These are phyloP conservation scores for Dolichomitus sp. DNA, from an alignment of 2,888 invertebrate genomes.

Conservation along the genomic window DNA sequence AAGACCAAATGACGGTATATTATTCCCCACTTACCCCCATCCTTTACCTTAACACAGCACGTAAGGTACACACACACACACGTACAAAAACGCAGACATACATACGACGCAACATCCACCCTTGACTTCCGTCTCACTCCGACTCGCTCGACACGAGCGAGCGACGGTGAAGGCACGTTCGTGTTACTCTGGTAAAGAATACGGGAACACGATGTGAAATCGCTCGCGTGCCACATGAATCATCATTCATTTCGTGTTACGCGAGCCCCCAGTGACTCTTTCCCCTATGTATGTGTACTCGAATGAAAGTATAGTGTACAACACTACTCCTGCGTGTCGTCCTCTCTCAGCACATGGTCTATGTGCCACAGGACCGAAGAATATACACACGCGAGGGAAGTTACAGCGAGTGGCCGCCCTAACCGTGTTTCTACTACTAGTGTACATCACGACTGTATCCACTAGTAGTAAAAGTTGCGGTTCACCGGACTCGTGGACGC, in stretches of 20 bases:
- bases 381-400: constrained; percentile 58
- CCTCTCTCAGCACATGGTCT: constrained; percentile 1
- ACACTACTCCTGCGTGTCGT: constrained; percentile 52
- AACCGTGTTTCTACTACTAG: constrained; percentile 68
- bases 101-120: constrained; percentile 22
- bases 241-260: constrained; percentile 84
- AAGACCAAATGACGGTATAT: constrained; percentile 81
- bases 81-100: constrained; percentile 23
- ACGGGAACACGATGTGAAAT: constrained; percentile 79
- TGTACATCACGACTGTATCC: constrained; percentile 32
- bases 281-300: constrained; percentile 24
- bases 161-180: constrained; percentile 46
- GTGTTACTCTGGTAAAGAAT: constrained; percentile 75
- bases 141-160: constrained; percentile 39
- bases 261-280: constrained; percentile 61
- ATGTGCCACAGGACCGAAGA: background rate
- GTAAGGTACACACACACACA: background rate
- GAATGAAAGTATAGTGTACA: constrained; percentile 28
- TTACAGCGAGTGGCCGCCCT: constrained; percentile 65
- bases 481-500: constrained; percentile 72
- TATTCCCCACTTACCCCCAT: constrained; percentile 79
- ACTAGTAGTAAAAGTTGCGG: constrained; percentile 55
- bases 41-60: constrained; percentile 27
- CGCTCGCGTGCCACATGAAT: constrained; percentile 84
- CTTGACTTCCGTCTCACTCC: constrained; percentile 45